These are phyloP conservation scores for Malacoctenus gilli DNA, from an alignment of 2,797 vertebrate species.

Conservation along the genomic window DNA sequence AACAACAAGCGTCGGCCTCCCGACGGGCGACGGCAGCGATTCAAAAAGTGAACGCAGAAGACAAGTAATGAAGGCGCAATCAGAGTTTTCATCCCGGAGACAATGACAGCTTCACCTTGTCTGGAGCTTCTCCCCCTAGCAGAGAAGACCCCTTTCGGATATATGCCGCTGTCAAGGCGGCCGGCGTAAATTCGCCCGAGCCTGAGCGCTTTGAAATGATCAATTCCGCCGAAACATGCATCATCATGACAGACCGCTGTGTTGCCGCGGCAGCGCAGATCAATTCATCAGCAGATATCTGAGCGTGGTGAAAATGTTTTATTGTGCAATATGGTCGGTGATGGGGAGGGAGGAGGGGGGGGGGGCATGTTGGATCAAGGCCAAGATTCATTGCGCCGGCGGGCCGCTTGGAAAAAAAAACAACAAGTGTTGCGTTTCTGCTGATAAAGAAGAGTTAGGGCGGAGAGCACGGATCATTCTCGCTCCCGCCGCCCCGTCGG, in stretches of 20 bases:
- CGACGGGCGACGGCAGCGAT: too few relatives aligned
- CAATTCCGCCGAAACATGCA: constrained; percentile 53
- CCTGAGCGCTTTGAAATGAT: constrained; percentile 44
- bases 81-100: constrained; percentile 35
- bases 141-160: constrained; percentile 45
- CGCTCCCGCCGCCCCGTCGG: constrained; percentile 33
- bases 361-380: constrained; percentile 40
- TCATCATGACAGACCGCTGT: constrained; percentile 42
- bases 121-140: constrained; percentile 26
- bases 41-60: constrained; percentile 9
- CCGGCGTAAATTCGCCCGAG: constrained; percentile 47
- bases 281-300: constrained; percentile 63
- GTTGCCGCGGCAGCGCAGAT: constrained; percentile 36
- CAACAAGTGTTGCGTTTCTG: constrained; percentile 53
- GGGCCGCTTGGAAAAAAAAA: constrained; percentile 5
- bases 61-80: constrained; percentile 22
- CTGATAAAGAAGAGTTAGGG: constrained; percentile 58
- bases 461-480: constrained; percentile 58
- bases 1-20: too few relatives aligned
- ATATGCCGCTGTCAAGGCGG: constrained; percentile 43
- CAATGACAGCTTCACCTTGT: constrained; percentile 43
- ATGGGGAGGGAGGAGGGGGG: constrained; percentile 7
- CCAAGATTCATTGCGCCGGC: constrained; percentile 33
- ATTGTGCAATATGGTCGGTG: constrained; percentile 37
- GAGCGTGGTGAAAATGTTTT: constrained; percentile 50